Evolutionary conservation across 2,888 invertebrate species (phyloP), one percentile per base, ranked within the genome.

Genomic region (Sympetrum striolatum): DNA sequence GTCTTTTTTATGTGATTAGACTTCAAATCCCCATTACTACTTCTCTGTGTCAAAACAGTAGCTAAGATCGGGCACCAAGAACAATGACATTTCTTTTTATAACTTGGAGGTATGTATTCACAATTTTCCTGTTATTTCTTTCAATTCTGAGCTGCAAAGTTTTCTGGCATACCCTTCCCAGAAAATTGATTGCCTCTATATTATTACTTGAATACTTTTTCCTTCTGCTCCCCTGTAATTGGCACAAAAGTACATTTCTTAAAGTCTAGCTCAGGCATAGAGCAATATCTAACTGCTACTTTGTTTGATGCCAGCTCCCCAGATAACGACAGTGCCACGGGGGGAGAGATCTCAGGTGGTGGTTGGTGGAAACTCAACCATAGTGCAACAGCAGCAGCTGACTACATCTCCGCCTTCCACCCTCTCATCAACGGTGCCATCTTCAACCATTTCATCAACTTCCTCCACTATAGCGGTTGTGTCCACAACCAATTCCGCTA

Each of bases 381-480:
- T 60, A 6, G 86, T 86, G 48, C 86, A 86, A n/a, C 86, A 60
- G 37, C 86, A 86, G 86, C 86, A 86, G 39, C 37, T 86, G 22
- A 64, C 60, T 4, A 60, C 86, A n/a, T 86, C 86, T 22, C 86
- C 86, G 22, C 86, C 86, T 35, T 86, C 86, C 60, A 86, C 86
- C 15, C 60, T 60, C 25, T 86, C 86, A 37, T 86, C 86, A 37
- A 86, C 86, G 60, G 86, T 60, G n/a, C 86, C 86, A 60, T 86
- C 86, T 8, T 64, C 86, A 37, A 86, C 86, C 37, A 86, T 60
- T 60, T 60, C 91, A 10, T 91, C 91, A 25, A 90, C 90, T 31
- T 91, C 91, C 37, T 90, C 91, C 14, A 90, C 90, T 37, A 91
- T 91, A 18, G 60, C 91, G n/a, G 82, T 90, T 81, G 91, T 91